Conservation (phyloP, 2,888 invertebrate species). For the Drosophila peninsularis region DNA sequence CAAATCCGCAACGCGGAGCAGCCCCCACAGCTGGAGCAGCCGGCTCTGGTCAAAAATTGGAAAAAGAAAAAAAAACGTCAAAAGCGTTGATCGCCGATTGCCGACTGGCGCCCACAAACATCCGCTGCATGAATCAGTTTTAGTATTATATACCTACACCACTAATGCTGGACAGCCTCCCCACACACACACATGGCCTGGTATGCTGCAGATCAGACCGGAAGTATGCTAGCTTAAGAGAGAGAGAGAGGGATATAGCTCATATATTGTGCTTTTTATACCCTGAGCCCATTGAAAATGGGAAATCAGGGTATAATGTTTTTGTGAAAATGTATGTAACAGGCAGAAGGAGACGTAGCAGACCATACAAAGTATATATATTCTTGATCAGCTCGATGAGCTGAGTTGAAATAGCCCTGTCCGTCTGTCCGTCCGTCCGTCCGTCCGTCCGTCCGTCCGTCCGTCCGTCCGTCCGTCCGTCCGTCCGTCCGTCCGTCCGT, state of each 20-base stretch:
- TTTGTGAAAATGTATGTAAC: too few species aligned
- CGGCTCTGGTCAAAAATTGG: slow-evolving; percentile 41
- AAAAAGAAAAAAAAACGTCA: slow-evolving; percentile 26
- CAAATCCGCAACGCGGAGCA: slow-evolving; percentile 12
- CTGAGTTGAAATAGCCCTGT: too few species aligned
- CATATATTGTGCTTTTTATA: slow-evolving; percentile 5
- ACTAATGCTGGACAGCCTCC: slow-evolving; percentile 14
- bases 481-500: too few species aligned
- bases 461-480: too few species aligned
- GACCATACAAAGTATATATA: too few species aligned
- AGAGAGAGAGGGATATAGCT: background rate
- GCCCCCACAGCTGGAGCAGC: slow-evolving; percentile 31
- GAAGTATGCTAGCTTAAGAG: slow-evolving; percentile 45
- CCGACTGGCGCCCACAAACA: slow-evolving; percentile 70
- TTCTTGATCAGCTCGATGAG: too few species aligned
- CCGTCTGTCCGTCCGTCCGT: too few species aligned
- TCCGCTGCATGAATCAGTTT: slow-evolving; percentile 66
- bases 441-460: too few species aligned
- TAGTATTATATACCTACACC: slow-evolving; percentile 25
- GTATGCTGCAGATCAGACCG: slow-evolving; percentile 50
- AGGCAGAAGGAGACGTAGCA: too few species aligned
- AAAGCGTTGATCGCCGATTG: slow-evolving; percentile 57
- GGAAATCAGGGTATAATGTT: too few species aligned
- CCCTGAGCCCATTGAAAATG: too few species aligned
- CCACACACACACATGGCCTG: slow-evolving; percentile 16